Base-by-base conservation (phyloP, 2,888 invertebrate genomes). In the Eupelmus urozonus region DNA sequence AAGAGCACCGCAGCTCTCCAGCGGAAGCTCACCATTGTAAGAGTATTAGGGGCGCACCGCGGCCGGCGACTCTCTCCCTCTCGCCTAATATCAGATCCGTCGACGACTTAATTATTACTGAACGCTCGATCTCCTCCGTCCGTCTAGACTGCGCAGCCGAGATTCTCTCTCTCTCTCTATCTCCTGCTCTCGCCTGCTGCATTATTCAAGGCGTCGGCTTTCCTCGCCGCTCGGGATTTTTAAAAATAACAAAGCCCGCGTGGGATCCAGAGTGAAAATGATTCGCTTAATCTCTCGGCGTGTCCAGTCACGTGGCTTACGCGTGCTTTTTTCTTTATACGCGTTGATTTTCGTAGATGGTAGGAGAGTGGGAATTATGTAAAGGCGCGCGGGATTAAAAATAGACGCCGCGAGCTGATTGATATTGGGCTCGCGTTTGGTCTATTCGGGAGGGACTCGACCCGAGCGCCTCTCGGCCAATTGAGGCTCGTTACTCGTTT, bases 71-170 rank as follows among this genome's bases (percentile, higher is more conserved):
- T 20, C 29, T 2, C 0, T 29, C 29, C n/a, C 23, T 42, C 4
- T 18, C 23, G 51, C 49, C 40, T 59, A 59, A 77, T 77, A 72
- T 55, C 18, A 42, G 53, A 49, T 60, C 72, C 67, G 51, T 69
- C 62, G 73, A 67, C 66, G 62, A 49, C 55, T 78, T 73, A 78
- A 78, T 73, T 78, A 78, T 78, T 78, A 78, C 55, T 57, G 67
- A 77, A 57, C 34, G 13, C 29, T 7, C 23, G 20, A 34, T 59
- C 65, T 18, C 49, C 7, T 42, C 40, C 49, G 59, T 42, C 49
- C 63, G 73, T 73, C 72, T 73, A 78, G 77, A 72, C 77, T 65
- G 9, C 25, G 57, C 23, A 51, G 51, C 71, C 51, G 49, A 62
- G 71, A 71, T 71, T 49, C 27, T 42, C 70, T 51, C 20, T 18